Percentiles rank a stretch among this genome's conserved stretches.
Evolutionary conservation across 1,140 invertebrate genomes (phyloP).

Genomic region (Drosophila varians): DNA sequence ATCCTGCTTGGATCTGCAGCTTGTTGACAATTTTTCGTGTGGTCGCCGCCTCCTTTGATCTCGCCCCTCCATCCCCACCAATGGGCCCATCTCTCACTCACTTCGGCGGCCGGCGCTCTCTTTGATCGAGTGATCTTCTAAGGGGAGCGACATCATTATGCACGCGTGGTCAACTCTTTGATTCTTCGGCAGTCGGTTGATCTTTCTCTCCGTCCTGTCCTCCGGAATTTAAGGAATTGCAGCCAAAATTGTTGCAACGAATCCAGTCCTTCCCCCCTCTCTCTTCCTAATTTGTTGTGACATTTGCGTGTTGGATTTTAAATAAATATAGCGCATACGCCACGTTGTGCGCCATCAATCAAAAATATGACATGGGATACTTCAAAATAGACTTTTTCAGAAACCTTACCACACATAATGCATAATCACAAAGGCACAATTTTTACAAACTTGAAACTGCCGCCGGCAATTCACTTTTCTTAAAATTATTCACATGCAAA

Average conservation of each 20-base stretch:
- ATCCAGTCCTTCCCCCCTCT: background rate
- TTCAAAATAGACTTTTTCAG: background rate
- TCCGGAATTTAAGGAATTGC: conserved; percentile 37
- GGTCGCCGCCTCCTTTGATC: conserved; percentile 71
- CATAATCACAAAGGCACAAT: no score
- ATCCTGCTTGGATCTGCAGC: conserved; percentile 33
- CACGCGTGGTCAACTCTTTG: conserved; percentile 79
- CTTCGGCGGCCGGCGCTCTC: conserved; percentile 55
- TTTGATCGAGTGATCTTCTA: conserved; percentile 79
- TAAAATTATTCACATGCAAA: background rate
- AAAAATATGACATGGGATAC: background rate
- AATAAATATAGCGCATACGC: conserved; percentile 42
- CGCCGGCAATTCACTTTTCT: conserved; percentile 11
- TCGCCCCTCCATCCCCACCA: conserved; percentile 19
- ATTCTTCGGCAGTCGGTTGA: conserved; percentile 11
- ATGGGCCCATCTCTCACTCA: conserved; percentile 14
- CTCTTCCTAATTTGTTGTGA: conserved; percentile 32
- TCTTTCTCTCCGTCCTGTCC: background rate
- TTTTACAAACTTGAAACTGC: background rate
- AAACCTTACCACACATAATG: no score
- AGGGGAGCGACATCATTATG: conserved; percentile 78
- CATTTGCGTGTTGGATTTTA: conserved; percentile 31
- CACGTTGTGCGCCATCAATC: conserved; percentile 33
- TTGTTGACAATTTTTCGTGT: conserved; percentile 80
- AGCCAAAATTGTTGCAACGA: conserved; percentile 41